Conservation (phyloP, 2,888 invertebrate genomes). For the Folsomia candida region DNA sequence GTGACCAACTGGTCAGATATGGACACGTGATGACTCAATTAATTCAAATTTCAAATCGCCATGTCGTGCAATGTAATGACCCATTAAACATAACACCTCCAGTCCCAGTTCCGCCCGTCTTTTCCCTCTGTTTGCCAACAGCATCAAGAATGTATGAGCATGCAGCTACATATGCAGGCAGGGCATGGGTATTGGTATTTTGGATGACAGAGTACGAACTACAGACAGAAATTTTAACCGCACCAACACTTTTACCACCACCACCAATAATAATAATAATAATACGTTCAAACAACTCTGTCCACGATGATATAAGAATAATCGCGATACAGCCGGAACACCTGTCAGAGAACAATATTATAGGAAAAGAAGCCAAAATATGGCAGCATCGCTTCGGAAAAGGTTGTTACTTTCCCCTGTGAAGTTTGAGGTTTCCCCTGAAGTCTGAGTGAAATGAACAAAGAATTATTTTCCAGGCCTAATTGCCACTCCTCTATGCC, state of each 20-base stretch:
- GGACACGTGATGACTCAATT: conserved; percentile 18
- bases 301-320: too few species aligned
- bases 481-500: conserved; percentile 14
- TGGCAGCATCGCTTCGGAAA: neutral
- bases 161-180: too few species aligned
- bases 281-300: neutral
- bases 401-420: neutral
- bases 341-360: neutral
- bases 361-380: neutral
- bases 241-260: neutral
- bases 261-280: neutral
- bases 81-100: conserved; percentile 4
- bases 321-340: too few species aligned
- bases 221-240: too few species aligned
- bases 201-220: too few species aligned
- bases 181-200: too few species aligned
- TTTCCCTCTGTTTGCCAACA: too few species aligned
- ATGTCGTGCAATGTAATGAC: neutral
- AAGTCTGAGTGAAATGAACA: neutral
- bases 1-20: neutral
- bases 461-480: conserved; percentile 4
- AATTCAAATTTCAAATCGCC: conserved; percentile 7
- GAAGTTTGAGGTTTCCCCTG: neutral
- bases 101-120: neutral
- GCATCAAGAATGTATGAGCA: too few species aligned